These are phyloP conservation scores for Malurus elegans DNA, from an alignment of 2,113 vertebrate species.

Conservation along the genomic window DNA sequence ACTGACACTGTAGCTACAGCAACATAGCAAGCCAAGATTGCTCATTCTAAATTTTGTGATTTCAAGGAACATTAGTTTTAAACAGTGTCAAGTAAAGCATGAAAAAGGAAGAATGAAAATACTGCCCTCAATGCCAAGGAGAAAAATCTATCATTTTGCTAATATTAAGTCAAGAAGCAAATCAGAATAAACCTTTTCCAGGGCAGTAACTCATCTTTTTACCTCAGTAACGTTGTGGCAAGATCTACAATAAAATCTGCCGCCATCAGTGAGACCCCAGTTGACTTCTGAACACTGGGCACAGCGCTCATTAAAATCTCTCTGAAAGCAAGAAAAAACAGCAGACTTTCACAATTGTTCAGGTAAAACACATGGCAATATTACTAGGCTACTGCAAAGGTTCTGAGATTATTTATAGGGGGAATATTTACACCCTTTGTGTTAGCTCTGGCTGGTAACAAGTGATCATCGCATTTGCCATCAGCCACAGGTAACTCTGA, in stretches of 20 bases:
- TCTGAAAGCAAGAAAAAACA: conserved; percentile 60
- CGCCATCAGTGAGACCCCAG: conserved; percentile 90
- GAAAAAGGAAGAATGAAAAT: neutral
- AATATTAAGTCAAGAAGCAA: neutral
- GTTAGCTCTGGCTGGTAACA: neutral
- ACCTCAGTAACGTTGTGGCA: conserved; percentile 95
- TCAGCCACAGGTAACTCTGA: neutral
- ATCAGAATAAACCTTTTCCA: neutral
- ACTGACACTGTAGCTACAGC: neutral
- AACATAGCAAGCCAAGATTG: neutral
- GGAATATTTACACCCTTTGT: neutral
- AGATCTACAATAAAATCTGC: conserved; percentile 86
- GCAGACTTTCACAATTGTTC: neutral
- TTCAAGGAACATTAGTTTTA: neutral
- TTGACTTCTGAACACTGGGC: conserved; percentile 81
- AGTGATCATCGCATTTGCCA: neutral
- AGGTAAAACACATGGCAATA: neutral
- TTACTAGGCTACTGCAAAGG: neutral
- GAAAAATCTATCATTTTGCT: neutral
- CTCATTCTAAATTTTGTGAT: neutral
- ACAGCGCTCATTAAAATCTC: conserved; percentile 80
- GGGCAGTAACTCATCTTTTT: conserved; percentile 25
- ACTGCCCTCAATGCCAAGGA: neutral
- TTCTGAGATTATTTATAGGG: neutral
- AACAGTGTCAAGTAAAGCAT: neutral